Percentiles rank a stretch among this genome's conserved stretches.
Evolutionary conservation across 2,113 vertebrate species (phyloP).

Genomic region (Mystacornis crossleyi): DNA sequence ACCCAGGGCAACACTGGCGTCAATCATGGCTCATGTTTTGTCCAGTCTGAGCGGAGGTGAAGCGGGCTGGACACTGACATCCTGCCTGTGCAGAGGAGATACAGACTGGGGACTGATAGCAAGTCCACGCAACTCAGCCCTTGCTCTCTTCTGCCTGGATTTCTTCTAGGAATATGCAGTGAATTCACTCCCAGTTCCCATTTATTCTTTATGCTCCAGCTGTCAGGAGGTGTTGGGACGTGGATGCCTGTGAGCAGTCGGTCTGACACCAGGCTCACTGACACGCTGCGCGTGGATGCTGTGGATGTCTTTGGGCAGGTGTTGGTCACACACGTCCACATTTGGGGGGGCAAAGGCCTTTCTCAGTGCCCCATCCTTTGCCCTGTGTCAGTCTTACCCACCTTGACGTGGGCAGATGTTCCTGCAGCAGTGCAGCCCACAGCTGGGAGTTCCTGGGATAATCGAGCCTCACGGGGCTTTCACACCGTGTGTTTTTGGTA

Average conservation of each 20-base stretch:
- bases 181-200: background rate
- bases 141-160: background rate
- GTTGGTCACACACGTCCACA: background rate
- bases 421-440: background rate
- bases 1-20: background rate
- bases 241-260: background rate
- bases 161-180: background rate
- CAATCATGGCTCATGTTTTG: background rate
- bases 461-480: background rate
- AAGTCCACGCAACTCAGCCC: fast-evolving
- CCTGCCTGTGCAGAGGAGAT: background rate
- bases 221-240: background rate
- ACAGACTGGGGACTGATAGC: fast-evolving
- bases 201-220: background rate
- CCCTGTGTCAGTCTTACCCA: fast-evolving
- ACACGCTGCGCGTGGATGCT: fast-evolving
- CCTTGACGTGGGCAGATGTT: background rate
- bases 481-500: background rate
- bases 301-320: background rate
- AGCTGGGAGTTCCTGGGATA: background rate
- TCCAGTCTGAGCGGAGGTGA: background rate
- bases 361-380: background rate
- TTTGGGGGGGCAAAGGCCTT: background rate
- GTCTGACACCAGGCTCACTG: background rate
- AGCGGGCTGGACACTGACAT: background rate